Percentiles rank a stretch among this genome's conserved stretches.
Evolutionary conservation across 2,797 vertebrate genomes (phyloP).

Genomic region (Hemibagrus guttatus): DNA sequence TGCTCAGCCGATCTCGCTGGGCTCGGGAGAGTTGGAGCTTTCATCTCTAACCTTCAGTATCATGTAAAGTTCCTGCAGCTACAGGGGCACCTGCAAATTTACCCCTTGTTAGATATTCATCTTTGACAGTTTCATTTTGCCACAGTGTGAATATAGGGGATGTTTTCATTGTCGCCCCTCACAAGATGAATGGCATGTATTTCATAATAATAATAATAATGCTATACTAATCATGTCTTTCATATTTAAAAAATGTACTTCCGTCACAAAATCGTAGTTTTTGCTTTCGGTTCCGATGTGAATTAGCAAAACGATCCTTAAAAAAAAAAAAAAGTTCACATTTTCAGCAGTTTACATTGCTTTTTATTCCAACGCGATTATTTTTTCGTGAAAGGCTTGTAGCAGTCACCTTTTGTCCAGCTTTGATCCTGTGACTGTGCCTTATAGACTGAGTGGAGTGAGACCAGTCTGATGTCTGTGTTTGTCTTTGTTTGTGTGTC

Average conservation of each 20-base stretch:
- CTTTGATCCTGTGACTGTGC: slow-evolving; percentile 56
- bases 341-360: slow-evolving; percentile 24
- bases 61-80: slow-evolving; percentile 31
- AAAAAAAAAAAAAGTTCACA: not conserved
- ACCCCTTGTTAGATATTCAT: slow-evolving; percentile 23
- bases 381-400: slow-evolving; percentile 49
- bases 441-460: slow-evolving; percentile 51
- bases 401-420: slow-evolving; percentile 54
- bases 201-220: slow-evolving; percentile 19
- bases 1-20: slow-evolving; percentile 32
- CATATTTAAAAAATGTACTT: slow-evolving; percentile 11
- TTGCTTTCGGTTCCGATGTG: not conserved
- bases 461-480: slow-evolving; percentile 39
- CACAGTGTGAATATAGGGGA: slow-evolving; percentile 18
- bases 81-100: slow-evolving; percentile 49
- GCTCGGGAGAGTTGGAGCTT: slow-evolving; percentile 46
- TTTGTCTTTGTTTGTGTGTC: slow-evolving; percentile 41
- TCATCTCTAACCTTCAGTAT: slow-evolving; percentile 52
- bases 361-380: slow-evolving; percentile 17
- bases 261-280: not conserved
- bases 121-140: slow-evolving; percentile 34
- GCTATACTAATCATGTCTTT: slow-evolving; percentile 2
- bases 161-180: not conserved
- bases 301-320: slow-evolving; percentile 2
- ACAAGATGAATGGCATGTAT: slow-evolving; percentile 11